Percentiles rank a stretch among this genome's conserved stretches.
These are phyloP conservation scores for Panthera tigris DNA, from an alignment of 2,113 vertebrate genomes.

Conservation along the genomic window DNA sequence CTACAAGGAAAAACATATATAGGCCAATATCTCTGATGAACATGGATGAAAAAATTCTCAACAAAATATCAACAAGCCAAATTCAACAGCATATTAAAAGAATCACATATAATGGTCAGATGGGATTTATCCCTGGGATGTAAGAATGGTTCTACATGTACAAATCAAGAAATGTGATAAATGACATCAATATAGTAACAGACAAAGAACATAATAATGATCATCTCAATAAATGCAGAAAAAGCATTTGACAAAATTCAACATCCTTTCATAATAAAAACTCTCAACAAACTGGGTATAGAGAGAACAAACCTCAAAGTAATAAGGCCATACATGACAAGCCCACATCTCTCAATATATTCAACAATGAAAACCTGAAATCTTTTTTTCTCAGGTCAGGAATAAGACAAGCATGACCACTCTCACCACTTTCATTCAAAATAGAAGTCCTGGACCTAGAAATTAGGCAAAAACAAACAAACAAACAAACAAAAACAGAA, in stretches of 20 bases:
- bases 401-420: neutral
- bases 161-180: neutral
- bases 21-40: neutral
- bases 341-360: neutral
- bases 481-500: neutral
- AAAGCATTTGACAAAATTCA: neutral
- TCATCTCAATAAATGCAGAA: neutral
- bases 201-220: neutral
- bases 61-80: neutral
- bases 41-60: neutral
- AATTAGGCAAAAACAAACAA: neutral
- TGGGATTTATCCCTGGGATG: neutral
- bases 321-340: neutral
- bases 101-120: neutral
- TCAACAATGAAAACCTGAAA: neutral
- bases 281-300: neutral
- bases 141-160: neutral
- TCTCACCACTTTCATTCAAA: neutral
- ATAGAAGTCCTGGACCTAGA: neutral
- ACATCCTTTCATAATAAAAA: neutral
- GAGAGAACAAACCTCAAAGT: neutral
- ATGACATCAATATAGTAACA: neutral
- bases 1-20: neutral
- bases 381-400: neutral
- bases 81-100: neutral